phyloP scores from a whole-genome alignment of 1,140 invertebrate species.

The Drosophila suzukii region DNA sequence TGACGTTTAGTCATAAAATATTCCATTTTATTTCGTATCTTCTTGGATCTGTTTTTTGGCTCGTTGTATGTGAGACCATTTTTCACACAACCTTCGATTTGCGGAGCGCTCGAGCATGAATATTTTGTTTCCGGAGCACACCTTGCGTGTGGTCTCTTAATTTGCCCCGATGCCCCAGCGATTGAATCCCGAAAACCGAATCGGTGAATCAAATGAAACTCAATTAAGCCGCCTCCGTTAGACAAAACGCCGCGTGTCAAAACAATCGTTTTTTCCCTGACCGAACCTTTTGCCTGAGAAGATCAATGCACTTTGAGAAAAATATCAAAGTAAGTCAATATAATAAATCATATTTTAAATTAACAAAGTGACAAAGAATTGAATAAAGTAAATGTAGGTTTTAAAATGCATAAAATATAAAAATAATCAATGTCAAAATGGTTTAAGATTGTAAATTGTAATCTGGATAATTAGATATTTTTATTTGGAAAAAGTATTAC shows the following conservation, averaged over 20 bases:
- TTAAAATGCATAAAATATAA: too few relatives aligned
- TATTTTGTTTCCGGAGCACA: slow-evolving; percentile 60
- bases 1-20: slow-evolving; percentile 81
- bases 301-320: slow-evolving; percentile 10
- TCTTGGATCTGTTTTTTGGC: slow-evolving; percentile 25
- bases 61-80: slow-evolving; percentile 44
- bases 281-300: slow-evolving; percentile 14
- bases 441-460: too few relatives aligned
- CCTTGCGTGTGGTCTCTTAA: slow-evolving; percentile 68
- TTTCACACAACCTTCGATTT: slow-evolving; percentile 74
- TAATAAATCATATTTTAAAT: background rate
- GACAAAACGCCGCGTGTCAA: slow-evolving; percentile 76
- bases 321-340: background rate
- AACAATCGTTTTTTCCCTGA: slow-evolving; percentile 64
- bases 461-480: too few relatives aligned
- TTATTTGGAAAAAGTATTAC: too few relatives aligned
- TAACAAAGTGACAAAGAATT: too few relatives aligned
- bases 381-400: too few relatives aligned
- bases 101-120: slow-evolving; percentile 31
- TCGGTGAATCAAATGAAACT: slow-evolving; percentile 60
- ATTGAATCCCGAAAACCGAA: slow-evolving; percentile 34
- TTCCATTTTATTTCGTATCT: slow-evolving; percentile 76
- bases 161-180: slow-evolving; percentile 39
- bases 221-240: slow-evolving; percentile 78
- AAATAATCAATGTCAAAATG: too few relatives aligned